These are phyloP conservation scores for Columba guinea DNA, from an alignment of 2,797 vertebrate genomes.

Conservation along the genomic window DNA sequence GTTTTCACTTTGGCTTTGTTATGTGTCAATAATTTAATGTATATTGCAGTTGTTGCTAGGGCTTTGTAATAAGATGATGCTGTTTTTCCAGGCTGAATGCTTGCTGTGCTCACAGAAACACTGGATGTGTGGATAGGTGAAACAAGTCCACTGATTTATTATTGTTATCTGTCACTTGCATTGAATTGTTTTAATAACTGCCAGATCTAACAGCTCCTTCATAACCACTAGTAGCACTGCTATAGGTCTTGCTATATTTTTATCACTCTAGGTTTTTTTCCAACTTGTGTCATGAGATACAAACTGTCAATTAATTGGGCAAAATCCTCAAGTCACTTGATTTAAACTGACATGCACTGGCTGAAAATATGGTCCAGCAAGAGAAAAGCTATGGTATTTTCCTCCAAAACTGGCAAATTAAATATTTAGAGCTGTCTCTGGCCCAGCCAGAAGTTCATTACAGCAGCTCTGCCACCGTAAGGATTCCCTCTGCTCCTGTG, in stretches of 20 bases:
- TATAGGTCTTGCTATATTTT: not conserved
- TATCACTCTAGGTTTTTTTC: not conserved
- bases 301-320: not conserved
- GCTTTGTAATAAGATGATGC: not conserved
- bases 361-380: not conserved
- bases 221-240: not conserved
- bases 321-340: not conserved
- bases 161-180: not conserved
- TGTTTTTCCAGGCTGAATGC: not conserved
- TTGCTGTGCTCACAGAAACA: not conserved
- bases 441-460: not conserved
- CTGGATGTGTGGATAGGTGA: not conserved
- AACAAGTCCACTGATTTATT: not conserved
- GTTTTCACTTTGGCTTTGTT: not conserved
- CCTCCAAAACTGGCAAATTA: not conserved
- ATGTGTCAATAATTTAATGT: not conserved
- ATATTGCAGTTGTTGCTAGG: not conserved
- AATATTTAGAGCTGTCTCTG: not conserved
- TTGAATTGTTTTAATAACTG: slow-evolving; percentile 15
- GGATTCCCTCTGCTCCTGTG: not conserved
- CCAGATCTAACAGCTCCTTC: not conserved
- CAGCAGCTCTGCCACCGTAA: not conserved
- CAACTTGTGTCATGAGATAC: not conserved
- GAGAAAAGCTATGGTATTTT: not conserved
- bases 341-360: not conserved